Evolutionary conservation across 2,113 vertebrate genomes (phyloP), one percentile per base, ranked within the genome.

Genomic region (Albula glossodonta): DNA sequence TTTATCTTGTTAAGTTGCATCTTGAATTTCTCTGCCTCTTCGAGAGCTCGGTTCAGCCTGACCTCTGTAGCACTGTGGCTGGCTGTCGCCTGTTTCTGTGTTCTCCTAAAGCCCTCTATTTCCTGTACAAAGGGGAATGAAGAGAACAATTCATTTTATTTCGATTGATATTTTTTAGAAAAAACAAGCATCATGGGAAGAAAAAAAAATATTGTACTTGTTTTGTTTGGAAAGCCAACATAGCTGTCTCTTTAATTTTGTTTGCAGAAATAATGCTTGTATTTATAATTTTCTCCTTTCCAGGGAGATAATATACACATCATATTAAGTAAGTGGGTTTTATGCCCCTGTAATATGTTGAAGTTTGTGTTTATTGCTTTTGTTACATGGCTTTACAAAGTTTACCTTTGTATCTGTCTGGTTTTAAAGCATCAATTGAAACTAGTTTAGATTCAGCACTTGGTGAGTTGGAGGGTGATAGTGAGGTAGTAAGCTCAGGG

Each of bases 21-120:
- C 93, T 97, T 99, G 49, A 95, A 93, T 86, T 86, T 96, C 82
- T 97, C 97, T 48, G 91, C 95, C 88, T 99, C 98, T 92, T 99
- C 98, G 84, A 97, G 91, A 52, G 98, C 97, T 94, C 97, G 95
- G 90, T 97, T 98, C 89, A 99, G 92, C 66, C 97, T 96, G 74
- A 98, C 95, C 87, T 99, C 97, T 12, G 90, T 94, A 0, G 96
- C 94, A 86, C 92, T 94, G 81, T 97, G 97, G 83, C 85, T 91
- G 49, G 90, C 88, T 25, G 93, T 90, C 17, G 95, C 94, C 91
- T 99, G 97, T 91, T 97, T 99, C 77, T 97, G 96, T 48, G 92
- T 88, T 89, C 93, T 91, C 81, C 93, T 97, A 85, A 97, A 89
- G 84, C 89, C 94, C 88, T 98, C 97, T 86, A 97, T 82, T 91